Evolutionary conservation across 1,140 invertebrate genomes (phyloP), one percentile per base, ranked within the genome.

Genomic region (Antheraea mylitta): DNA sequence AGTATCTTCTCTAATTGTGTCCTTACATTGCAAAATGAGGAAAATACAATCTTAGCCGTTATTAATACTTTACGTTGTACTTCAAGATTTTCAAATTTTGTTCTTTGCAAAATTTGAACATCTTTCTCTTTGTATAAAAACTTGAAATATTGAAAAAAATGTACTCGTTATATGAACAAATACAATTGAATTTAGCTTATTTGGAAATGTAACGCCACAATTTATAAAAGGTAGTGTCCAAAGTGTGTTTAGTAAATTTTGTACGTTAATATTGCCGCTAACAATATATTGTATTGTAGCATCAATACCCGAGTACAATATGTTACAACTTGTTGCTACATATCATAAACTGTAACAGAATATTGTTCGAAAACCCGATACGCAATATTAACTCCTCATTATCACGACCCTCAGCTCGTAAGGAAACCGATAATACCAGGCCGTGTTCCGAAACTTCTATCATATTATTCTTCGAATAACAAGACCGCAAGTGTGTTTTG

Each of bases 311-410:
- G 4, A 16, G 11, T 6, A 13, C 5, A 53, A 53, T 53, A 53
- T 53, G 45, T 53, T 61, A 22, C 60, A 36, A 61, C 60, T 36
- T 61, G 60, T 61, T 61, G 60, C 60, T 30, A 4, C 19, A 53
- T 36, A 61, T 22, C 19, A 30, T 61, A 13, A 61, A 61, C 22
- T 36, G 11, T 22, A 22, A 22, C 19, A 30, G 30, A 61, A 30
- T 61, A 61, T 61, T 61, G 60, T 61, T 61, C 60, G 18, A 61
- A 10, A 61, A 61, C 60, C 5, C 60, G 60, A 61, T 61, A 61
- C 60, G 60, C n/a, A 53, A 53, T 61, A 61, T 61, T 61, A 61
- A 61, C 60, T 36, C 60, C 60, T 61, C 60, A 61, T 61, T 61
- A 61, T 22, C 19, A 61, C 19, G n/a, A 61, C 60, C 18, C 18